Evolutionary conservation across 2,113 vertebrate species (phyloP).

Genomic region (Syngnathus floridae): DNA sequence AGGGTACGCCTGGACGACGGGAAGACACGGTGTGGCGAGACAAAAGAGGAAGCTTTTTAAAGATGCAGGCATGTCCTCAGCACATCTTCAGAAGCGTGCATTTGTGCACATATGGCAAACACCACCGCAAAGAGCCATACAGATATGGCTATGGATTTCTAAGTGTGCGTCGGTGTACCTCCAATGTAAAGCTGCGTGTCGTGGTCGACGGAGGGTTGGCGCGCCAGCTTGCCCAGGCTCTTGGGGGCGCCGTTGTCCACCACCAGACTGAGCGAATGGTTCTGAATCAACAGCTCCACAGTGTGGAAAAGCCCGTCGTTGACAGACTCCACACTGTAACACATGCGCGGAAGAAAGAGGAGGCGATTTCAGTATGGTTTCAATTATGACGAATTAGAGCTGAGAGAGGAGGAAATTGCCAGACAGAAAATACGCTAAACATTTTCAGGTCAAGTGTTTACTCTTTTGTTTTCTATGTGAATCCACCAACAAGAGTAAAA

Average conservation of each 20-base stretch:
- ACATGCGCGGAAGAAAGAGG: slow-evolving; percentile 9
- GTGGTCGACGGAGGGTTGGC: slow-evolving; percentile 79
- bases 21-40: neutral
- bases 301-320: slow-evolving; percentile 93
- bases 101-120: neutral
- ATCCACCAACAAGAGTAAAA: slow-evolving; percentile 29
- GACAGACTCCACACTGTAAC: slow-evolving; percentile 86
- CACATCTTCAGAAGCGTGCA: slow-evolving; percentile 11
- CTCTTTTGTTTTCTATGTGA: slow-evolving; percentile 36
- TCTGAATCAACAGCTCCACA: slow-evolving; percentile 88
- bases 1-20: slow-evolving; percentile 77
- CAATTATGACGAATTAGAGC: slow-evolving; percentile 32
- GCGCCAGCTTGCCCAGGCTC: slow-evolving; percentile 90
- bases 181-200: slow-evolving; percentile 93
- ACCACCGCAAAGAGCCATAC: slow-evolving; percentile 15
- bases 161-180: slow-evolving; percentile 66
- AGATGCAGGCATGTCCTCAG: neutral
- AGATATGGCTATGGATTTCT: neutral
- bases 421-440: slow-evolving; percentile 30
- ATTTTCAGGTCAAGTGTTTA: slow-evolving; percentile 20
- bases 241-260: slow-evolving; percentile 91
- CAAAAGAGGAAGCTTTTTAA: neutral
- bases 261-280: slow-evolving; percentile 89
- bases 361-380: slow-evolving; percentile 23
- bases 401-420: slow-evolving; percentile 23